These are phyloP conservation scores for Patella pellucida DNA, from an alignment of 2,888 invertebrate genomes.

Conservation along the genomic window DNA sequence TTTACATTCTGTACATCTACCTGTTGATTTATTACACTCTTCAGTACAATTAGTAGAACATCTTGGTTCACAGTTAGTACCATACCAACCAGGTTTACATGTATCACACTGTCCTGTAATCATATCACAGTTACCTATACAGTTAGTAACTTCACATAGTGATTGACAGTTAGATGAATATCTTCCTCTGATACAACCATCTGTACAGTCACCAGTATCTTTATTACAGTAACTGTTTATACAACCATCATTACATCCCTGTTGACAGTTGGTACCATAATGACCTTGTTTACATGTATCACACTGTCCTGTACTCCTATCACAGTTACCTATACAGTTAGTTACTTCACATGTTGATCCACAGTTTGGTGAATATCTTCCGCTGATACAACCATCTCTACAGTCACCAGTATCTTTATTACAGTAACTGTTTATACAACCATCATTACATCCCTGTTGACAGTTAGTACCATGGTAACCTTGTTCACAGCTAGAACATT, in stretches of 20 bases:
- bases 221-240: neutral
- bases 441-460: neutral
- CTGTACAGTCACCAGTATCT: neutral
- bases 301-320: no score
- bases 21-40: neutral
- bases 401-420: neutral
- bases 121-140: neutral
- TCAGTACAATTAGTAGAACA: neutral
- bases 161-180: neutral
- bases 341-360: no score
- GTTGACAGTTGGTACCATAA: neutral
- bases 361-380: no score
- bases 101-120: neutral
- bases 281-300: neutral
- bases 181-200: neutral
- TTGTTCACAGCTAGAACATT: no score
- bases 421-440: no score
- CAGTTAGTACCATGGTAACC: neutral
- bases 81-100: neutral
- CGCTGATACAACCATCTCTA: no score
- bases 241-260: neutral
- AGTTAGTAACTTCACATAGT: neutral
- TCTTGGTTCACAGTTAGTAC: neutral
- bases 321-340: no score
- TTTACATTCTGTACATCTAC: constrained; percentile 4